Percentiles rank a stretch among this genome's conserved stretches.
These are phyloP conservation scores for Eutrigla gurnardus DNA, from an alignment of 2,797 vertebrate species.

Conservation along the genomic window DNA sequence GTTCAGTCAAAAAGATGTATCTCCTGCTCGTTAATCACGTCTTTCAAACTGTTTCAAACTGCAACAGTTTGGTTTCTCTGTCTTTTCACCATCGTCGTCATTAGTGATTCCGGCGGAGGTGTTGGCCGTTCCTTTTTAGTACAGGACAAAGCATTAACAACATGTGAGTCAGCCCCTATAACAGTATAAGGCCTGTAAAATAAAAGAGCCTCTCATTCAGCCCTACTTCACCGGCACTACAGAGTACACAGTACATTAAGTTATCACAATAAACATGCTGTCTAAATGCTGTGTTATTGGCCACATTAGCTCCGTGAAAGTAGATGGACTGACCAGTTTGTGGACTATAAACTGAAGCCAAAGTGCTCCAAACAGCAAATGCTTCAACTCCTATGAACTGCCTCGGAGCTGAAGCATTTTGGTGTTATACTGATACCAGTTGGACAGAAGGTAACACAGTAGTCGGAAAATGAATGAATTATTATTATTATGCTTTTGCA, in stretches of 20 bases:
- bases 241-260: not conserved
- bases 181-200: not conserved
- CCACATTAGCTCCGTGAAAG: not conserved
- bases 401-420: not conserved
- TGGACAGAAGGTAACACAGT: not conserved
- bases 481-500: not conserved
- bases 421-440: not conserved
- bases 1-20: too few species aligned
- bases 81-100: not conserved
- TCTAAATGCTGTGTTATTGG: not conserved
- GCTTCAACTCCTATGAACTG: not conserved
- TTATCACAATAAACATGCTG: not conserved
- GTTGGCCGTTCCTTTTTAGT: not conserved
- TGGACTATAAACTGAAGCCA: not conserved
- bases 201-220: not conserved
- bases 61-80: too few species aligned
- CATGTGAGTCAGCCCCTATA: not conserved
- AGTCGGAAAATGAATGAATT: not conserved
- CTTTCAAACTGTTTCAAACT: too few species aligned
- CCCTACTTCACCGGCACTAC: not conserved
- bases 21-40: too few species aligned
- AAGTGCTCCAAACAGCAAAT: not conserved
- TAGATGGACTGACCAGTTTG: not conserved
- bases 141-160: not conserved
- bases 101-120: not conserved